Evolutionary conservation across 1,140 invertebrate species (phyloP).

Genomic region (Andricus grossulariae): DNA sequence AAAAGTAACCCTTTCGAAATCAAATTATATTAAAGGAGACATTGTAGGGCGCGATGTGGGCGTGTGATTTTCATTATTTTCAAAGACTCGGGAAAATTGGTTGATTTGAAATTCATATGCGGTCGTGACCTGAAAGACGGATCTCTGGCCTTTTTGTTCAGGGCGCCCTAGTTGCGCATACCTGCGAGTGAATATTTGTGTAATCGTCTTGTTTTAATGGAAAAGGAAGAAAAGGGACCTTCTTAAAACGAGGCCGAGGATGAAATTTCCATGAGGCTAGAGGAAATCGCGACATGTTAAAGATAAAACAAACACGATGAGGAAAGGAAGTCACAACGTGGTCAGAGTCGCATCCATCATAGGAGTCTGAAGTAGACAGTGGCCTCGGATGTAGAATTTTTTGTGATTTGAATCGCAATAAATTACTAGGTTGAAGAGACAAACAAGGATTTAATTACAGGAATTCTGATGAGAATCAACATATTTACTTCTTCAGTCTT

Average conservation of each 20-base stretch:
- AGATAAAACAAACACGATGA: background rate
- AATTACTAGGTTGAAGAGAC: background rate
- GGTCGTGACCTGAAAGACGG: slow-evolving; percentile 72
- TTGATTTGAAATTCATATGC: slow-evolving; percentile 74
- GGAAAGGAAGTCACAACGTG: background rate
- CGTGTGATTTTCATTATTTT: slow-evolving; percentile 34
- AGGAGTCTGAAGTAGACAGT: slow-evolving; percentile 9
- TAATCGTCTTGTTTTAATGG: slow-evolving; percentile 12
- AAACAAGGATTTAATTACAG: background rate
- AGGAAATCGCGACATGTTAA: background rate
- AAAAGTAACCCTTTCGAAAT: background rate
- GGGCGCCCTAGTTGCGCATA: slow-evolving; percentile 45
- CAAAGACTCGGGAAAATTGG: slow-evolving; percentile 64
- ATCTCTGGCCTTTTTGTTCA: slow-evolving; percentile 69
- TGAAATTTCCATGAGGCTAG: background rate
- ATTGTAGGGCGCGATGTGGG: background rate
- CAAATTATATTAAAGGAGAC: background rate
- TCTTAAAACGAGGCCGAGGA: slow-evolving; percentile 34
- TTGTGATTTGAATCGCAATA: slow-evolving; percentile 13
- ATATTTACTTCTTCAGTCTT: too few species aligned
- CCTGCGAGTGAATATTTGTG: background rate
- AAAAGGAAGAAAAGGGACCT: slow-evolving; percentile 21
- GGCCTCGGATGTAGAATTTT: background rate
- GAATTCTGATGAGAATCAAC: background rate
- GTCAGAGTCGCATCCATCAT: background rate